A percentile compares a stretch with the other conserved stretches of the same genome.
phyloP scores from a whole-genome alignment of 2,113 vertebrate genomes.

The Xiphias gladius region DNA sequence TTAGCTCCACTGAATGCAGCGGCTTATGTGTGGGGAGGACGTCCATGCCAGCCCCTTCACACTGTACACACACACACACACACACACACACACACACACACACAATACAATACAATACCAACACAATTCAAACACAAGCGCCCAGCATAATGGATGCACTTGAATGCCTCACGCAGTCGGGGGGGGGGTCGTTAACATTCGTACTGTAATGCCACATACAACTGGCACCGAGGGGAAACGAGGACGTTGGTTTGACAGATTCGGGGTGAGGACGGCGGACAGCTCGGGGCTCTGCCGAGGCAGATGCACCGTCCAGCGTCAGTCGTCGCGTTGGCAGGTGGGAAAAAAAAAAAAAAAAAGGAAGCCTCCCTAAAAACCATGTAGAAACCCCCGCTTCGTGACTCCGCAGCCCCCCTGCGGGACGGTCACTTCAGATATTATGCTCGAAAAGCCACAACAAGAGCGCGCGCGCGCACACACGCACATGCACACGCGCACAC shows the following conservation, averaged over 20 bases:
- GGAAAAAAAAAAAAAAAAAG: background rate
- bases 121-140: conserved; percentile 14
- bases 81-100: background rate
- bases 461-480: too few species aligned
- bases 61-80: conserved; percentile 31
- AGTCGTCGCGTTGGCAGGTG: background rate
- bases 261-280: too few species aligned
- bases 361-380: conserved; percentile 37
- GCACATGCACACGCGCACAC: too few species aligned
- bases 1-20: conserved; percentile 55
- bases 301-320: conserved; percentile 29
- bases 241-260: too few species aligned
- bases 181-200: background rate
- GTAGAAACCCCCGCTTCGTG: conserved; percentile 56
- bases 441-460: background rate
- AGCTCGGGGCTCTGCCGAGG: background rate
- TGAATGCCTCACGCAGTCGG: conserved; percentile 10
- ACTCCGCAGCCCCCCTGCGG: conserved; percentile 52
- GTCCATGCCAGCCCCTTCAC: conserved; percentile 42
- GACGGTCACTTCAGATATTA: background rate
- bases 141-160: conserved; percentile 29
- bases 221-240: background rate
- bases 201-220: background rate
- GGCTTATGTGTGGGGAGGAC: conserved; percentile 68
- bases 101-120: too few species aligned